These are phyloP conservation scores for Tilapia sparmanii DNA, from an alignment of 2,113 vertebrate species.

Conservation along the genomic window DNA sequence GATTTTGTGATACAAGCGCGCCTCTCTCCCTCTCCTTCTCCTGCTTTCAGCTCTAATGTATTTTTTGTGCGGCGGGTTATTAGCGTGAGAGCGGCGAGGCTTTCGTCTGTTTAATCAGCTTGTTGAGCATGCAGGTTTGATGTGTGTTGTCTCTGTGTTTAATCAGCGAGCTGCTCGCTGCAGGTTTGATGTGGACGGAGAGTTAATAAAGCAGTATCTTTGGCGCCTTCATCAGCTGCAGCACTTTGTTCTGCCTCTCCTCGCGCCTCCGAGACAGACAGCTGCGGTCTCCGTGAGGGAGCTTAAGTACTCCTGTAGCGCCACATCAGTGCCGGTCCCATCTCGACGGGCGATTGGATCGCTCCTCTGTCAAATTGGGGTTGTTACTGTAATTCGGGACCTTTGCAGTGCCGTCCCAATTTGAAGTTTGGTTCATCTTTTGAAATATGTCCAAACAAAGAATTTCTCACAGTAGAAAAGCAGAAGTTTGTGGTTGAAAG, in stretches of 20 bases:
- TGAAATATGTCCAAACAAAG: not conserved
- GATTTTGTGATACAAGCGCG: conserved; percentile 51
- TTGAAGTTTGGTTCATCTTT: not conserved
- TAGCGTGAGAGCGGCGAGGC: conserved; percentile 55
- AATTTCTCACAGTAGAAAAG: not conserved
- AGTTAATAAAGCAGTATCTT: conserved; percentile 75
- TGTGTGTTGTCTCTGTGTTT: conserved; percentile 74
- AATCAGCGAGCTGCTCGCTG: conserved; percentile 65
- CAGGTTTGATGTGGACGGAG: conserved; percentile 76
- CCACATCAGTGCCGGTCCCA: not conserved
- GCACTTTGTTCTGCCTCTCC: conserved; percentile 61
- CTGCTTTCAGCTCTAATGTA: conserved; percentile 48
- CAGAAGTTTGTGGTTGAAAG: not conserved
- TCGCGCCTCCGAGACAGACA: conserved; percentile 32
- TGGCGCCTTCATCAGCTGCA: conserved; percentile 64
- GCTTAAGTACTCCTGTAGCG: not conserved
- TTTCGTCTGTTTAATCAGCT: conserved; percentile 68
- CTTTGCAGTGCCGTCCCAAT: fast-evolving
- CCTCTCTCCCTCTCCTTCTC: not conserved
- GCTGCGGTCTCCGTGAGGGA: not conserved
- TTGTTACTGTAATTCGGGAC: not conserved
- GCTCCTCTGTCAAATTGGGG: not conserved
- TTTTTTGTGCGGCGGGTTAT: conserved; percentile 56
- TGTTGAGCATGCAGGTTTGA: conserved; percentile 70
- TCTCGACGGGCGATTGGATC: not conserved